Evolutionary conservation across 53 echinoderm and acorn worm genomes (phyloP), one percentile per base, ranked within the genome.

Genomic region (Zoroaster sp.): DNA sequence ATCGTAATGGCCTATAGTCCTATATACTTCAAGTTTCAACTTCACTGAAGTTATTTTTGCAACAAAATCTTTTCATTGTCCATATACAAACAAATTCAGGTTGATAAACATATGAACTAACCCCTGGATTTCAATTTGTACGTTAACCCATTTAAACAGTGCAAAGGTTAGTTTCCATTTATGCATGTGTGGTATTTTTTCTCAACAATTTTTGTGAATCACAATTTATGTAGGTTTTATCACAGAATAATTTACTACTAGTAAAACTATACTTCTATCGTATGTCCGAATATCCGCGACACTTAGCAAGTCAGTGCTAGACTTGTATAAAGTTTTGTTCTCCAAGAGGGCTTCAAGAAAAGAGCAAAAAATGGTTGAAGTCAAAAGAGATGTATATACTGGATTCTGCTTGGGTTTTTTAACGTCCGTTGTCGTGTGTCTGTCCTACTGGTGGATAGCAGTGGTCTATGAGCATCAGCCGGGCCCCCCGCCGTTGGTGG

Each of bases 321-420:
- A n/a, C n/a, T n/a, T n/a, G n/a, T n/a, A n/a, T n/a, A n/a, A n/a
- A n/a, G n/a, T n/a, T n/a, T n/a, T n/a, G n/a, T n/a, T n/a, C n/a
- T n/a, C n/a, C n/a, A n/a, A n/a, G n/a, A n/a, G n/a, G n/a, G n/a
- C n/a, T n/a, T n/a, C n/a, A n/a, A n/a, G n/a, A n/a, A n/a, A n/a
- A n/a, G 73, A 54, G 53, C 5, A 35, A 4, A 54, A 34, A 15
- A 77, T 77, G 78, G 40, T 36, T 8, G 38, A 80, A n/a, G 69
- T 6, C 0, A 83, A 28, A 18, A 46, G 31, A 9, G 42, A 10
- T 46, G 45, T 69, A 44, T 31, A 47, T 18, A 35, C 18, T 12
- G 83, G 83, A 15, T 83, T 83, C 20, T 42, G 68, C n/a, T 5
- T 83, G 3, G 83, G 83, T 31, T 83, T 83, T 35, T 0, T 83